Base-by-base conservation (phyloP, 2,888 invertebrate species). In the Patella pellucida region DNA sequence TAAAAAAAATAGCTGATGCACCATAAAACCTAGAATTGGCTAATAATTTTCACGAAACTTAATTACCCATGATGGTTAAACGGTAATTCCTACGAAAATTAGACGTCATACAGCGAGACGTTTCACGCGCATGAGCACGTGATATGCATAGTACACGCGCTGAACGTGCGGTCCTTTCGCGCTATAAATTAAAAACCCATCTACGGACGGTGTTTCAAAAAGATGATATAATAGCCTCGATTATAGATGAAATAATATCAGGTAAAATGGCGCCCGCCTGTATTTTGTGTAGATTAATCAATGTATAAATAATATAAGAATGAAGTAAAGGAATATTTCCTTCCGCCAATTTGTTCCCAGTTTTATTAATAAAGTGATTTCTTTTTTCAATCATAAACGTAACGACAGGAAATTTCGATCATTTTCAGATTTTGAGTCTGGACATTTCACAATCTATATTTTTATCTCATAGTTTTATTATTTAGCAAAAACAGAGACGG, bases 121-220 rank as follows among this genome's bases (percentile, higher is more conserved):
- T 62, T 62, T 62, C 23, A 62, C 62, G 62, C 62, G 62, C 62
- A 62, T 62, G 62, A 62, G 62, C 62, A 62, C 19, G 23, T 62
- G 62, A 62, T 62, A 62, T 62, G 19, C 23, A 62, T 23, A 62
- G 62, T 11, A 23, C 62, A 62, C 62, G 62, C 62, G 62, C 62
- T 62, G 62, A 62, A 62, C 62, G 62, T 23, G 14, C 62, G 62
- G 19, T 62, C 19, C 19, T 62, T 23, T 62, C 23, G 62, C 19
- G 23, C 19, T 62, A 62, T 15, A 23, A 62, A 62, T 62, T 62
- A 62, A 62, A 62, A 62, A 23, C 19, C 62, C 23, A 62, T 62
- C 62, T 23, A 23, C 23, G 23, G 62, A 62, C 62, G 23, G 62
- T 23, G 23, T 23, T 62, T 23, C 23, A 62, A 62, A 62, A 62